phyloP scores from a whole-genome alignment of 2,888 invertebrate genomes.

The Gryllus longicercus region DNA sequence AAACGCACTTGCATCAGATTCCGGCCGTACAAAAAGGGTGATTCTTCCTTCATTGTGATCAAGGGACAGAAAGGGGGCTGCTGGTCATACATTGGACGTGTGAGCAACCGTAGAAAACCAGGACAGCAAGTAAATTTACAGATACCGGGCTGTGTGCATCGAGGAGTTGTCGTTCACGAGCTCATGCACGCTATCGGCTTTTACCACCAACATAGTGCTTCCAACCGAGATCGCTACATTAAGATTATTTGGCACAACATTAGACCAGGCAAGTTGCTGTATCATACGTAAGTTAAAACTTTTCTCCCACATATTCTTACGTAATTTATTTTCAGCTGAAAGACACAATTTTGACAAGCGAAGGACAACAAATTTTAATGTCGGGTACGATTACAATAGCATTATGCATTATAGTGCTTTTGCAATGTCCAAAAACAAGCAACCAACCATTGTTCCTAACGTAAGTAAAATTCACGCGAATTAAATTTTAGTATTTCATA shows the following conservation, averaged over 20 bases:
- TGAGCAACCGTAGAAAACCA: slow-evolving; percentile 46
- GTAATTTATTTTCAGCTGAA: slow-evolving; percentile 36
- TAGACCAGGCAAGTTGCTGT: slow-evolving; percentile 44
- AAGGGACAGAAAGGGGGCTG: slow-evolving; percentile 56
- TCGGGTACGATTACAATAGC: slow-evolving; percentile 50
- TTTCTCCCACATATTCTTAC: no score
- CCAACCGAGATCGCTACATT: slow-evolving; percentile 52
- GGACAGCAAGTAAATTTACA: slow-evolving; percentile 58
- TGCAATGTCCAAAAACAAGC: slow-evolving; percentile 49
- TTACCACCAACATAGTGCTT: slow-evolving; percentile 54
- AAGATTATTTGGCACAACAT: slow-evolving; percentile 51
- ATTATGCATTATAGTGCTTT: slow-evolving; percentile 52
- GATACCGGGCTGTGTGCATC: slow-evolving; percentile 47
- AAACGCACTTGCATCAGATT: slow-evolving; percentile 62
- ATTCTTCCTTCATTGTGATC: slow-evolving; percentile 57
- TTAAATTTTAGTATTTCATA: no score
- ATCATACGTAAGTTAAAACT: no score
- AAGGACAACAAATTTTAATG: slow-evolving; percentile 46
- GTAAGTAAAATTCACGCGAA: slow-evolving; percentile 31
- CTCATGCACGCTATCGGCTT: slow-evolving; percentile 54
- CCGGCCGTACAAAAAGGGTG: slow-evolving; percentile 55
- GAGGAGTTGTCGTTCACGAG: slow-evolving; percentile 57
- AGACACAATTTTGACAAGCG: slow-evolving; percentile 47
- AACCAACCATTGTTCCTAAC: slow-evolving; percentile 47
- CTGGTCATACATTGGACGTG: slow-evolving; percentile 64